Base-by-base conservation (phyloP, 2,888 invertebrate genomes). In the Arctia plantaginis region DNA sequence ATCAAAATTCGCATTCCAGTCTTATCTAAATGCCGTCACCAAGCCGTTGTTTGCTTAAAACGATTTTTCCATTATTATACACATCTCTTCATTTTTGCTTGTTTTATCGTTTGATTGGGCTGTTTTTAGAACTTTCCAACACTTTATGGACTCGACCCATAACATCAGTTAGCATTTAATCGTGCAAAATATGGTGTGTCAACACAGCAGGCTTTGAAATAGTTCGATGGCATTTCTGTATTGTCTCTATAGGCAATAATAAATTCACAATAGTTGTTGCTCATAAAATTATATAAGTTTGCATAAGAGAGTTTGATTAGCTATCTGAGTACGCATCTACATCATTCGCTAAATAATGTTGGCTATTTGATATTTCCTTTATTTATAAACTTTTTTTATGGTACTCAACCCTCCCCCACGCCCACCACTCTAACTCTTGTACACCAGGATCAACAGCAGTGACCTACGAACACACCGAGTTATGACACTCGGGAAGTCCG, bases 1-100 rank as follows among this genome's bases (percentile, higher is more conserved):
- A 95, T 94, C 93, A 90, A 91, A 93, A 93, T 93, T 93, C 90
- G 91, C 93, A 94, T 95, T 94, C 94, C 92, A 85, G 81, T 87
- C 88, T 94, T 95, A 95, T 94, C 95, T 93, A 72, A 76, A 77
- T 87, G 88, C 85, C 90, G 91, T 90, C 91, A 91, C 88, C 88
- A 87, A 89, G 87, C 87, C 86, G 82, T 90, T 92, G 89, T 92
- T 91, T 92, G 88, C 89, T 89, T 84, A 81, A 86, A 87, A 88
- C 87, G 83, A 86, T 81, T 86, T 86, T 90, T 89, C 87, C 86
- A 89, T 89, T 89, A 85, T 89, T 88, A 85, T 89, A 83, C 82
- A 84, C 82, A 81, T 85, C 80, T 80, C 81, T 81, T 84, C 83
- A 77, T 79, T 81, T 83, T 82, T 67, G 44, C 82, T 79, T 79